These are phyloP conservation scores for Onychorhynchus coronatus DNA, from an alignment of 2,113 vertebrate genomes.

Conservation along the genomic window DNA sequence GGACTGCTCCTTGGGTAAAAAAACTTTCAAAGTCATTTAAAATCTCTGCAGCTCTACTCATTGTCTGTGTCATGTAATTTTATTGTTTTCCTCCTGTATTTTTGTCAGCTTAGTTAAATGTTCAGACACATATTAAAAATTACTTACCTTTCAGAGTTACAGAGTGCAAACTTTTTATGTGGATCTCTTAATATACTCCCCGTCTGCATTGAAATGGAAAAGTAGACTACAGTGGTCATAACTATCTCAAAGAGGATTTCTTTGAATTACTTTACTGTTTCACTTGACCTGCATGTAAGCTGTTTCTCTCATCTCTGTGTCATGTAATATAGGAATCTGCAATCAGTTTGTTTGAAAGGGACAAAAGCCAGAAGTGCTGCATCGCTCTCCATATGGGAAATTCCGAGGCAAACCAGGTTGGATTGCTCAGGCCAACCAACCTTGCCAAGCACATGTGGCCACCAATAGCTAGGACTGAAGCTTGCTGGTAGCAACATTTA, in stretches of 20 bases:
- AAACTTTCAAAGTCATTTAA: background rate
- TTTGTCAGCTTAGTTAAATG: background rate
- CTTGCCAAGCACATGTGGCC: background rate
- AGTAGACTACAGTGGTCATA: background rate
- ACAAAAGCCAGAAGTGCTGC: background rate
- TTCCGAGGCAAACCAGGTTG: background rate
- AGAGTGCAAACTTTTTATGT: background rate
- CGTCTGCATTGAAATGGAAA: background rate
- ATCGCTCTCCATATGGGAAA: background rate
- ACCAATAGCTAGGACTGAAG: background rate
- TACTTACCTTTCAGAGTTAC: background rate
- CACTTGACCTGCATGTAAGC: background rate
- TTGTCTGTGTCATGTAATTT: background rate
- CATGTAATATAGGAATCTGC: background rate
- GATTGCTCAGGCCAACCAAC: background rate
- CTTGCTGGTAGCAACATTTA: background rate
- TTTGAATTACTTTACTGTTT: background rate
- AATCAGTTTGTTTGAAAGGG: background rate
- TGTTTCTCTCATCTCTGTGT: background rate
- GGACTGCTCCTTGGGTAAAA: background rate
- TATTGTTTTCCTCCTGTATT: background rate
- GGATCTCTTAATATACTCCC: background rate
- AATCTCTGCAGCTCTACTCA: background rate
- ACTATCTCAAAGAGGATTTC: background rate
- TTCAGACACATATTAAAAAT: accelerated